Evolutionary conservation across 2,888 invertebrate species (phyloP).

Genomic region (Scaptomyza flava): DNA sequence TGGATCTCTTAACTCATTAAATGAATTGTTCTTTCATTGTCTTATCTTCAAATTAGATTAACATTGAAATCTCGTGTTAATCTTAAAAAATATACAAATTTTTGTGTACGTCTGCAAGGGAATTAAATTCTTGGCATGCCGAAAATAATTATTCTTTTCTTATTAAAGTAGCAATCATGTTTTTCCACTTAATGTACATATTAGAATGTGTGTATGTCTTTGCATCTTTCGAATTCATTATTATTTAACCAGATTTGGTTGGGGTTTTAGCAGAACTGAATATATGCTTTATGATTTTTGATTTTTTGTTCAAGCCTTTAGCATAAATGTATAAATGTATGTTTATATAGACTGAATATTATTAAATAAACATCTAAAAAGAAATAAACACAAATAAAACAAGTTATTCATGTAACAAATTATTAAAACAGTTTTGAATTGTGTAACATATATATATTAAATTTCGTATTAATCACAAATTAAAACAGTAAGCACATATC

Average conservation of each 20-base stretch:
- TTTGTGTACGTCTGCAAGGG: conserved; percentile 21
- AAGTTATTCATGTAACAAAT: conserved; percentile 39
- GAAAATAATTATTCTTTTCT: conserved; percentile 6
- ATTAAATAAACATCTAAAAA: conserved; percentile 61
- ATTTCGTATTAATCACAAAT: conserved; percentile 42
- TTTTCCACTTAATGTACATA: conserved; percentile 26
- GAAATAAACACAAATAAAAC: conserved; percentile 18
- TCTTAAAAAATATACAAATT: neutral
- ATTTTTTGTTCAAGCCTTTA: conserved; percentile 55
- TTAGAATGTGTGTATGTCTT: conserved; percentile 33
- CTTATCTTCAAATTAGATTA: neutral
- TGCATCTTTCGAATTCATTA: conserved; percentile 19
- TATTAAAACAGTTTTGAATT: conserved; percentile 39
- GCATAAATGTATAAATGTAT: conserved; percentile 77
- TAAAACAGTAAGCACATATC: conserved; percentile 74
- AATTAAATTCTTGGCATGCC: conserved; percentile 29
- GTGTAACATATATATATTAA: conserved; percentile 46
- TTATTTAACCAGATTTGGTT: conserved; percentile 52
- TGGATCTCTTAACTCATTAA: neutral
- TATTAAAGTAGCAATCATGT: conserved; percentile 28
- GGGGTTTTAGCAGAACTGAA: conserved; percentile 65
- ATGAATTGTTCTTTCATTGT: neutral
- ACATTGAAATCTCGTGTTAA: neutral
- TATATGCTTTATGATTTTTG: conserved; percentile 53
- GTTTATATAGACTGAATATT: conserved; percentile 80